A percentile compares a stretch with the other conserved stretches of the same genome.
Evolutionary conservation across 2,113 vertebrate species (phyloP).

Genomic region (Capreolus pygargus): DNA sequence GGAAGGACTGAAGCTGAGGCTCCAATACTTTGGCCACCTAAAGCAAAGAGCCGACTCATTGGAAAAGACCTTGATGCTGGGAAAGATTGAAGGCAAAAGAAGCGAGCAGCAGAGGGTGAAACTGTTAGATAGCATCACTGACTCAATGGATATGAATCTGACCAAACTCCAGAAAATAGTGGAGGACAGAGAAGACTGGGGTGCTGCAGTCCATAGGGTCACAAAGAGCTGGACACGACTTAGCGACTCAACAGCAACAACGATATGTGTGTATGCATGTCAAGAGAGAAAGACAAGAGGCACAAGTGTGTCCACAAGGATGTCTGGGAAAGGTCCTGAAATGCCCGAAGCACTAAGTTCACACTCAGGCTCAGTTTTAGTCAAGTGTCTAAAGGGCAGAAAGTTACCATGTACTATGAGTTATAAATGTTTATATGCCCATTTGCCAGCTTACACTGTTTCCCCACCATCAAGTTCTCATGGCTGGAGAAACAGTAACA

Average conservation of each 20-base stretch:
- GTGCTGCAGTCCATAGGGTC: neutral
- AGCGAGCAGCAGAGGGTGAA: neutral
- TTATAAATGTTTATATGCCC: neutral
- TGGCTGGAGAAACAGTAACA: neutral
- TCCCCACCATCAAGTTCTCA: neutral
- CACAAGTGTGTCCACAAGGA: neutral
- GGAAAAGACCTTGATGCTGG: neutral
- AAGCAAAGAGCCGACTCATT: rapidly evolving
- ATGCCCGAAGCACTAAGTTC: neutral
- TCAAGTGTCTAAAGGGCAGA: neutral
- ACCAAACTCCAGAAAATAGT: neutral
- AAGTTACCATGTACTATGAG: neutral
- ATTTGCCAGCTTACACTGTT: neutral
- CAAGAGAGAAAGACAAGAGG: neutral
- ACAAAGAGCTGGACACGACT: neutral
- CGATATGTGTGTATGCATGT: neutral
- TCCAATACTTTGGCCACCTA: neutral
- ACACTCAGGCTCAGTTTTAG: neutral
- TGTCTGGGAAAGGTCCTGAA: neutral
- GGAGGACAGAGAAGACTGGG: neutral
- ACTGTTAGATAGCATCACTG: neutral
- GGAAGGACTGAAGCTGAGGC: neutral
- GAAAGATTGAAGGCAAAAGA: neutral
- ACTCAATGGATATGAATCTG: neutral
- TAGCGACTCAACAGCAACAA: neutral